Evolutionary conservation across 2,113 vertebrate species (phyloP), one percentile per base, ranked within the genome.

Genomic region (Rhineura floridana): DNA sequence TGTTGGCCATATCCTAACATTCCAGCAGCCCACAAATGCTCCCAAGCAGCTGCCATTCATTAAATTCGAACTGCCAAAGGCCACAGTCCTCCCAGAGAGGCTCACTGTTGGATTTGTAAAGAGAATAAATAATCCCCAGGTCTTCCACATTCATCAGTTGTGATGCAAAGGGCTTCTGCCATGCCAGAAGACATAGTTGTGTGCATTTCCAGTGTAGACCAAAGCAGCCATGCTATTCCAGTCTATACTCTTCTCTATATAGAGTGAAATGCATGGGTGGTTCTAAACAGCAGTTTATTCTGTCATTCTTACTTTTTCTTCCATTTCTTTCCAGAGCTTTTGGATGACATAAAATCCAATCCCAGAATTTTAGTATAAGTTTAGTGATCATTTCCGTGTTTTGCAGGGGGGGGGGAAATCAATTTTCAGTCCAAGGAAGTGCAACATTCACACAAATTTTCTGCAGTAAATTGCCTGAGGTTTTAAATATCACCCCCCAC

Each of bases 1-100:
- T 81, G 87, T 73, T 85, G 77, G 83, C 59, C 69, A 76, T 86
- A 86, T 76, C 76, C 52, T 81, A 86, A 82, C 84, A 89, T 81
- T 76, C 59, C 78, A 81, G 59, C 78, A 88, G 81, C 78, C 88
- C 55, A 42, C 70, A 75, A 76, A 81, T 75, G 19, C 19, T 81
- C 70, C 46, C 78, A 76, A 86, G 59, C 78, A 86, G 69, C 78
- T 85, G 70, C 46, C 77, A 75, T 86, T 89, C 70, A 86, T 76
- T 82, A 86, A 86, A 86, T 55, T 23, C 23, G 36, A 81, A 82
- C 69, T 82, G 78, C 69, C 69, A 86, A 82, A 86, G 84, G 69
- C 69, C 46, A 81, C 44, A 69, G 69, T 81, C 75, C n/a, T 81
- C 70, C 83, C 55, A 65, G 25, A 88, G 72, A 88, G 83, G 59